Evolutionary conservation across 2,888 invertebrate genomes (phyloP).

Genomic region (Holacanthella duospinosa): DNA sequence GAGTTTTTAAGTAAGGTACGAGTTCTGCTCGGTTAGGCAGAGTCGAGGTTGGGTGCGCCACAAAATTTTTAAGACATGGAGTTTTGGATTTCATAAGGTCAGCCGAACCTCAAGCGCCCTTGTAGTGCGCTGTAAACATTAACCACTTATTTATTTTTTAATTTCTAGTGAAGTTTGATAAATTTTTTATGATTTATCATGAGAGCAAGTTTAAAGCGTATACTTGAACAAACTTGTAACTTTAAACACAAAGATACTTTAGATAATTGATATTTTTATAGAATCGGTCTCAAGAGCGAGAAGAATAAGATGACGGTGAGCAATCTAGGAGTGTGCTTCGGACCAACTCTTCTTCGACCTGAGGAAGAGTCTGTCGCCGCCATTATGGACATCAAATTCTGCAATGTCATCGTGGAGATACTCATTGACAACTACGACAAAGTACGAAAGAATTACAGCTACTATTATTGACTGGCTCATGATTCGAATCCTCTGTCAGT

Average conservation of each 20-base stretch:
- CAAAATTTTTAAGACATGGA: too few relatives aligned
- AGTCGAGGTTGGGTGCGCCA: too few relatives aligned
- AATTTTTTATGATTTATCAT: too few relatives aligned
- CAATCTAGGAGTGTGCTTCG: conserved; percentile 96
- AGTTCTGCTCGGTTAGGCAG: too few relatives aligned
- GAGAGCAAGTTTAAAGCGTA: too few relatives aligned
- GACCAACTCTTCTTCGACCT: conserved; percentile 86
- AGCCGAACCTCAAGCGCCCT: too few relatives aligned
- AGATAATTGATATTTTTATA: conserved; percentile 40
- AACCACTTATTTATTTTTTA: too few relatives aligned
- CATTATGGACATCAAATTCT: conserved; percentile 97
- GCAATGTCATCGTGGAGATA: conserved; percentile 95
- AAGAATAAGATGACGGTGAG: conserved; percentile 94
- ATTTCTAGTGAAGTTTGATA: too few relatives aligned
- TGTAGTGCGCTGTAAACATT: too few relatives aligned
- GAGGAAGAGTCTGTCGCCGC: conserved; percentile 95
- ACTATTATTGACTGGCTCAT: neutral
- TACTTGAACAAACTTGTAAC: neutral
- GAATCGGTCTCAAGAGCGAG: conserved; percentile 70
- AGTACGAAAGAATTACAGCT: conserved; percentile 44
- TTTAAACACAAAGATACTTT: neutral
- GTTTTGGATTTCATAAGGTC: too few relatives aligned
- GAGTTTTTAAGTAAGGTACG: too few relatives aligned
- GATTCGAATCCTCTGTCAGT: too few relatives aligned
- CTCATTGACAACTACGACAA: conserved; percentile 77